phyloP scores from a whole-genome alignment of 2,113 vertebrate genomes.

The Poeciliopsis occidentalis region DNA sequence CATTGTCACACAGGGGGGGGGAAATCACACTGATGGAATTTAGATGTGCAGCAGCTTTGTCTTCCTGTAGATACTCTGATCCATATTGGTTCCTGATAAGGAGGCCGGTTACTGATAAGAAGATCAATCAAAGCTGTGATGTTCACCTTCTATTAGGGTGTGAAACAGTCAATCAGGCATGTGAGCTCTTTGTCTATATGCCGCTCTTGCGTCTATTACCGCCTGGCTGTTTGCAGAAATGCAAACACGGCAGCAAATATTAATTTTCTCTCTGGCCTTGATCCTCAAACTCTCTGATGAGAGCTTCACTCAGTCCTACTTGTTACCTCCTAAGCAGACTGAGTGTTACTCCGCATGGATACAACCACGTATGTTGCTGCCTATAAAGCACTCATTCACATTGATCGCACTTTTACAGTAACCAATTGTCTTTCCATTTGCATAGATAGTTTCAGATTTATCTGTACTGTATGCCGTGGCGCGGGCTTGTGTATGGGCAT shows the following conservation, averaged over 20 bases:
- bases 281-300: conserved; percentile 34
- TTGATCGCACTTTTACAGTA: conserved; percentile 49
- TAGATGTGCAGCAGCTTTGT: background rate
- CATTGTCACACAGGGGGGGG: no score
- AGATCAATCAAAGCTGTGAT: conserved; percentile 49
- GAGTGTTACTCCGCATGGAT: conserved; percentile 28
- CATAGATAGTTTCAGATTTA: conserved; percentile 70
- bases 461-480: conserved; percentile 62
- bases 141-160: conserved; percentile 43
- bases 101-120: conserved; percentile 48
- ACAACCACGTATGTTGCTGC: conserved; percentile 30
- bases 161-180: conserved; percentile 61
- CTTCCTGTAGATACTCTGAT: conserved; percentile 37
- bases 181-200: conserved; percentile 52
- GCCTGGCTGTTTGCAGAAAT: conserved; percentile 17
- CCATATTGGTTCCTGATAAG: conserved; percentile 58
- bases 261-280: conserved; percentile 15
- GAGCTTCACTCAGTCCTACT: conserved; percentile 43
- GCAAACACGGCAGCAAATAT: conserved; percentile 8
- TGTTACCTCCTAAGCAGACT: conserved; percentile 27
- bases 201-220: conserved; percentile 17
- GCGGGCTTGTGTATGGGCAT: conserved; percentile 72
- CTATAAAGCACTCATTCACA: conserved; percentile 44
- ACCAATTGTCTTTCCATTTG: conserved; percentile 73
- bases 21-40: background rate